Evolutionary conservation across 1,140 invertebrate species (phyloP), one percentile per base, ranked within the genome.

Genomic region (Penaeus indicus): DNA sequence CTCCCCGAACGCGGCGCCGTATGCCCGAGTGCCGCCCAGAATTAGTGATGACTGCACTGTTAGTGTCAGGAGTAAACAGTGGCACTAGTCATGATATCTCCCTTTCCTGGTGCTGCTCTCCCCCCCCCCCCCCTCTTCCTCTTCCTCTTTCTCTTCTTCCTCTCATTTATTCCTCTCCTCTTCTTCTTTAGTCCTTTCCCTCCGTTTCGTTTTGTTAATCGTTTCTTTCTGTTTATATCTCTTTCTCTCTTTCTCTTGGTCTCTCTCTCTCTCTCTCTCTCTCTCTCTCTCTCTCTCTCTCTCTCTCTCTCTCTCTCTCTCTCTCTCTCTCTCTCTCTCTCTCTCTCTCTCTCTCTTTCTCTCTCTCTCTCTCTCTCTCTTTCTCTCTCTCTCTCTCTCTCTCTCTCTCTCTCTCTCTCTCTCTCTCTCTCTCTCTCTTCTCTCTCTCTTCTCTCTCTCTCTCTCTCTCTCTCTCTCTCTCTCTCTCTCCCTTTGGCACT

Each of bases 91-190:
- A 42, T 47, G 38, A 0, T 47, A 18, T 22, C 22, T 32, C 25
- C 22, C 8, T 32, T 38, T 32, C 32, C 54, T 78, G 38, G 7
- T 78, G 32, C 75, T 78, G 38, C 11, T 11, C 3, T 72, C 67
- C 18, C 67, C 13, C n/a, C 18, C 67, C 18, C 27, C 13, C 67
- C 13, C 67, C 67, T 69, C 67, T 27, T 13, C 13, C 22, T 69
- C 67, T 19, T 75, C n/a, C 4, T 75, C 72, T 2, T 75, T 38
- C 18, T 75, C 72, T 75, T 75, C 2, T 38, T n/a, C n/a, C 19
- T 75, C 72, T 38, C 42, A 25, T 38, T 75, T 38, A 25, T 75
- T 38, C 72, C 42, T 38, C 72, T 75, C 72, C 72, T 75, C 75
- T 25, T 27, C 75, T 25, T 27, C 75, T 47, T 78, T 47, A 32